A percentile compares a stretch with the other conserved stretches of the same genome.
Conservation (phyloP, 2,888 invertebrate species). For the Eupithecia tripunctaria region DNA sequence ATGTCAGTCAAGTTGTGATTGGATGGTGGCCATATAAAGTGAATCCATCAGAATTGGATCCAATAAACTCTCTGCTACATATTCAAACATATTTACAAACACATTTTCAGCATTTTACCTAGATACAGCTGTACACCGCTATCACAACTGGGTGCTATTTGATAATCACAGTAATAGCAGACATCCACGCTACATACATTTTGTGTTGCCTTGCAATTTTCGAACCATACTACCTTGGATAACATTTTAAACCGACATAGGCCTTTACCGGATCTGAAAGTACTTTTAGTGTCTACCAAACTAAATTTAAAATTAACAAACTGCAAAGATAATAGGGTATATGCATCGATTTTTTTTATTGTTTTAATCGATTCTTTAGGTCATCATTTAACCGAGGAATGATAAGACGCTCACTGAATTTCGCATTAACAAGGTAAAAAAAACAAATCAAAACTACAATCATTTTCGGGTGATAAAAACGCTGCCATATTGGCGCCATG, state of each 20-base stretch:
- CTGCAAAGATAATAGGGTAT: too few species aligned
- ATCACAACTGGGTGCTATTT: conserved; percentile 14
- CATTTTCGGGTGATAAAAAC: too few species aligned
- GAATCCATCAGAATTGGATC: neutral
- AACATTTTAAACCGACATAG: neutral
- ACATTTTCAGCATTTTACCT: conserved; percentile 6
- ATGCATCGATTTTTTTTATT: too few species aligned
- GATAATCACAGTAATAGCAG: conserved; percentile 40
- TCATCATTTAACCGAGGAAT: too few species aligned
- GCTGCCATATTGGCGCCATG: too few species aligned
- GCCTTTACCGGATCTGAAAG: neutral
- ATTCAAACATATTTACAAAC: neutral
- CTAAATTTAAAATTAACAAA: neutral
- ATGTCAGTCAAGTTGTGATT: neutral
- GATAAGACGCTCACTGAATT: too few species aligned
- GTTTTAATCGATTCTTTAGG: too few species aligned
- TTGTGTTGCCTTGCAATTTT: conserved; percentile 53
- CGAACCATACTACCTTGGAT: neutral
- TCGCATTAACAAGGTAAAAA: too few species aligned
- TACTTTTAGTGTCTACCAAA: neutral
- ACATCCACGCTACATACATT: conserved; percentile 53
- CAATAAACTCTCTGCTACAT: neutral
- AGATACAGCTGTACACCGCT: conserved; percentile 18
- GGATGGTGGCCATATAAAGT: neutral
- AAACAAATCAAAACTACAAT: too few species aligned